A percentile compares a stretch with the other conserved stretches of the same genome.
Evolutionary conservation across 2,888 invertebrate genomes (phyloP).

Genomic region (Mythimna loreyi): DNA sequence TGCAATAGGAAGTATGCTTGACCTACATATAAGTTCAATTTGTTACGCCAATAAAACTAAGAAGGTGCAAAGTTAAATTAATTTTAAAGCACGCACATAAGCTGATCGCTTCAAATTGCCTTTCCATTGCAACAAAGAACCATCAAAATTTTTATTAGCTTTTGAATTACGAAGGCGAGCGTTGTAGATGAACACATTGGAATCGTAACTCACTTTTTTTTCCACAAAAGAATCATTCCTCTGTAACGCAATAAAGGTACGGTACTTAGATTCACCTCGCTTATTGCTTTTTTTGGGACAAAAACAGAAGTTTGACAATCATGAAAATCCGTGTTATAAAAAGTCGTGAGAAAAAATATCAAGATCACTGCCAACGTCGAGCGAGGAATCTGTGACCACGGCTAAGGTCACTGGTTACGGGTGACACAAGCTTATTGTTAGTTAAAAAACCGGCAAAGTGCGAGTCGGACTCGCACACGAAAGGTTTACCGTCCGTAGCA

Average conservation of each 20-base stretch:
- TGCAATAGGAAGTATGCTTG: slow-evolving; percentile 4
- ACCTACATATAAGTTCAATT: slow-evolving; percentile 22
- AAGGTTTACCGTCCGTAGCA: too few species aligned
- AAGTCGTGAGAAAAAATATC: slow-evolving; percentile 77
- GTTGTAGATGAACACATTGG: slow-evolving; percentile 67
- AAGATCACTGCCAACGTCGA: slow-evolving; percentile 87
- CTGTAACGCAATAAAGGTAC: slow-evolving; percentile 74
- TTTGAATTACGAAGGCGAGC: slow-evolving; percentile 67
- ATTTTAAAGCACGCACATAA: slow-evolving; percentile 64
- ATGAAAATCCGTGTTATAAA: slow-evolving; percentile 71
- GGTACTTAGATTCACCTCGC: slow-evolving; percentile 66
- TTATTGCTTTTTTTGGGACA: slow-evolving; percentile 73
- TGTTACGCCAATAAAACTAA: slow-evolving; percentile 48
- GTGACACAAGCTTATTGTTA: slow-evolving; percentile 49
- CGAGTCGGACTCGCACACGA: too few species aligned
- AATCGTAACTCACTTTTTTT: slow-evolving; percentile 72
- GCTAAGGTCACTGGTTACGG: slow-evolving; percentile 65
- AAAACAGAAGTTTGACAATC: slow-evolving; percentile 76
- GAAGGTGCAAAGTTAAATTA: slow-evolving; percentile 66
- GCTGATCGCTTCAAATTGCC: slow-evolving; percentile 69
- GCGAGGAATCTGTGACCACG: slow-evolving; percentile 75
- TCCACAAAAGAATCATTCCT: slow-evolving; percentile 71
- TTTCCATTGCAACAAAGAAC: slow-evolving; percentile 65
- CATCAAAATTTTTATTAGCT: slow-evolving; percentile 71
- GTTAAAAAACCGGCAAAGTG: slow-evolving; percentile 3